Percentiles rank a stretch among this genome's conserved stretches.
Evolutionary conservation across 2,888 invertebrate species (phyloP).

Genomic region (Alitta virens): DNA sequence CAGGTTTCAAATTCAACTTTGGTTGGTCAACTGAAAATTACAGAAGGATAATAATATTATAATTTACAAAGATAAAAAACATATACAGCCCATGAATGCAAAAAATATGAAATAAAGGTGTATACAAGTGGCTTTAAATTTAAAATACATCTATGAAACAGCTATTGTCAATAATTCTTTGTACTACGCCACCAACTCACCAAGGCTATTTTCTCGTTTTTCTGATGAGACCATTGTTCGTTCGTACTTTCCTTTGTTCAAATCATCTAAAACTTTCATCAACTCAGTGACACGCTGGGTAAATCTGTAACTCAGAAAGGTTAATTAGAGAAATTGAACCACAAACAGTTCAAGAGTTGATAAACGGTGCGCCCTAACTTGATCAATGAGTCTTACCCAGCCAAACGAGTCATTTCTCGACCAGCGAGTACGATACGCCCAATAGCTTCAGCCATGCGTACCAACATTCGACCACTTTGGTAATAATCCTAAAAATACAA

Average conservation of each 20-base stretch:
- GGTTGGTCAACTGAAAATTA: not conserved
- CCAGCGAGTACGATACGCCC: slow-evolving; percentile 93
- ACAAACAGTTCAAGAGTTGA: not conserved
- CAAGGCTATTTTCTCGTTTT: not conserved
- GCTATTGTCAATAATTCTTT: too few species aligned
- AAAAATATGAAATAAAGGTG: too few species aligned
- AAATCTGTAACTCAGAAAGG: slow-evolving; percentile 60
- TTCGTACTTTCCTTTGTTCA: slow-evolving; percentile 66
- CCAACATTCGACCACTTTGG: slow-evolving; percentile 92
- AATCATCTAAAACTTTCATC: slow-evolving; percentile 74
- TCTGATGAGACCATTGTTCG: slow-evolving; percentile 66
- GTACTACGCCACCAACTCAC: too few species aligned
- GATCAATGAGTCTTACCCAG: slow-evolving; percentile 64
- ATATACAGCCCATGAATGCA: too few species aligned
- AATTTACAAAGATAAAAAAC: too few species aligned
- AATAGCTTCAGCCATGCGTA: slow-evolving; percentile 95
- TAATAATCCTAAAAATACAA: slow-evolving; percentile 97
- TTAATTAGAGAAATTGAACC: too few species aligned
- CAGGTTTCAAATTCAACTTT: slow-evolving; percentile 60
- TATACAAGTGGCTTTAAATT: too few species aligned
- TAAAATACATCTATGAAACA: too few species aligned
- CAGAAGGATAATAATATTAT: too few species aligned
- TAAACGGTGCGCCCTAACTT: not conserved
- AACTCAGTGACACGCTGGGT: slow-evolving; percentile 91
- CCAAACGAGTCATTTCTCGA: slow-evolving; percentile 86